A percentile compares a stretch with the other conserved stretches of the same genome.
These are phyloP conservation scores for Nibea albiflora DNA, from an alignment of 2,113 vertebrate species.

Conservation along the genomic window DNA sequence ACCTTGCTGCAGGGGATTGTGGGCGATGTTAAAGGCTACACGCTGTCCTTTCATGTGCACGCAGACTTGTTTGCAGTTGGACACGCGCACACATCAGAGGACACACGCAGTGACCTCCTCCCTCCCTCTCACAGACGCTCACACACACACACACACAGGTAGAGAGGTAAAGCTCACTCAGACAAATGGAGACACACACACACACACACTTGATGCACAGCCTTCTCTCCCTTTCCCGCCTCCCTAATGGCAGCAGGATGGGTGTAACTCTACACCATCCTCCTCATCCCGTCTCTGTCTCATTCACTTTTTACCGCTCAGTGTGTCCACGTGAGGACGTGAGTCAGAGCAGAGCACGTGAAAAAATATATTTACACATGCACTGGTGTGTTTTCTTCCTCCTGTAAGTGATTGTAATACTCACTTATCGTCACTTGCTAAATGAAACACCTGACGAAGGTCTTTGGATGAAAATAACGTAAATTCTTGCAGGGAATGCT, in stretches of 20 bases:
- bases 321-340: slow-evolving; percentile 10
- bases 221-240: slow-evolving; percentile 28
- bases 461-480: neutral
- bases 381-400: no score
- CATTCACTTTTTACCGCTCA: slow-evolving; percentile 47
- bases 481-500: no score
- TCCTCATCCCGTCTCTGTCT: slow-evolving; percentile 28
- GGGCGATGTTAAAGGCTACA: slow-evolving; percentile 55
- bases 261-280: slow-evolving; percentile 65
- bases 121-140: slow-evolving; percentile 31
- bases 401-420: no score
- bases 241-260: slow-evolving; percentile 53
- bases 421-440: neutral
- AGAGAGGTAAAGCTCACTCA: slow-evolving; percentile 32
- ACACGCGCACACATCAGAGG: slow-evolving; percentile 19
- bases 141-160: slow-evolving; percentile 37
- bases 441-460: neutral
- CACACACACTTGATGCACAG: slow-evolving; percentile 38
- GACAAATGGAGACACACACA: slow-evolving; percentile 36
- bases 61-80: slow-evolving; percentile 52
- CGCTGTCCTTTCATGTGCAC: slow-evolving; percentile 45
- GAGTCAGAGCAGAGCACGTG: neutral
- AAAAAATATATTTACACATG: neutral
- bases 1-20: slow-evolving; percentile 75
- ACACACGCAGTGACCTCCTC: neutral